phyloP scores from a whole-genome alignment of 1,140 invertebrate species.

The Temnothorax nylanderi region DNA sequence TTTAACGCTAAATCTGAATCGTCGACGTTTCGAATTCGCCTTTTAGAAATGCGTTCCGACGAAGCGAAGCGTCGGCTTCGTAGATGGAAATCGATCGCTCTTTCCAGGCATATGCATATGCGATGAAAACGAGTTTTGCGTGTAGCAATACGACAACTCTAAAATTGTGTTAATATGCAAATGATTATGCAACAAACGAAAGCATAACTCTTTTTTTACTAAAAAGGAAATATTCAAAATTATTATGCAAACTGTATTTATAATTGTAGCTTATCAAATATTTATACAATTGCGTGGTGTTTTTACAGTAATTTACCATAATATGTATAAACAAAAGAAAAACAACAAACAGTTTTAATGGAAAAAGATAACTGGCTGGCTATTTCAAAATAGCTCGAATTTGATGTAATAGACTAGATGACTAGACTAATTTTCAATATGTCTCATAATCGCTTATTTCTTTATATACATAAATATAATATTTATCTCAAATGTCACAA shows the following conservation, averaged over 20 bases:
- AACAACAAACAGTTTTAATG: not conserved
- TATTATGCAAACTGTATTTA: not conserved
- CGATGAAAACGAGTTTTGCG: constrained; percentile 16
- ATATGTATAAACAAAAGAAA: not conserved
- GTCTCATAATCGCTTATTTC: not conserved
- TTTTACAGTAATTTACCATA: not conserved
- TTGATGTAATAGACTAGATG: not conserved
- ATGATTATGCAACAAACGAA: not conserved
- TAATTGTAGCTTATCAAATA: not conserved
- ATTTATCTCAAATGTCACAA: not conserved
- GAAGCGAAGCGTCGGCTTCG: constrained; percentile 8
- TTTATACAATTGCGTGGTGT: not conserved
- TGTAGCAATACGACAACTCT: constrained; percentile 3
- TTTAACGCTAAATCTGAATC: constrained; percentile 49
- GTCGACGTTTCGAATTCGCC: constrained; percentile 23
- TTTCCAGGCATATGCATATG: not conserved
- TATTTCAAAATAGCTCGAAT: not conserved
- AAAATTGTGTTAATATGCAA: not conserved
- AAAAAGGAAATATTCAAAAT: not conserved
- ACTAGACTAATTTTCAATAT: not conserved
- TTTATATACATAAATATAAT: not conserved
- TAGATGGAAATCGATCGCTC: constrained; percentile 52
- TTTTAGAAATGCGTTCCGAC: constrained; percentile 28
- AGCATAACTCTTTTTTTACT: not conserved
- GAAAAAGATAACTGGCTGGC: not conserved